These are phyloP conservation scores for Akabosia matsudoensis DNA, from an alignment of 1,140 invertebrate genomes.

Conservation along the genomic window DNA sequence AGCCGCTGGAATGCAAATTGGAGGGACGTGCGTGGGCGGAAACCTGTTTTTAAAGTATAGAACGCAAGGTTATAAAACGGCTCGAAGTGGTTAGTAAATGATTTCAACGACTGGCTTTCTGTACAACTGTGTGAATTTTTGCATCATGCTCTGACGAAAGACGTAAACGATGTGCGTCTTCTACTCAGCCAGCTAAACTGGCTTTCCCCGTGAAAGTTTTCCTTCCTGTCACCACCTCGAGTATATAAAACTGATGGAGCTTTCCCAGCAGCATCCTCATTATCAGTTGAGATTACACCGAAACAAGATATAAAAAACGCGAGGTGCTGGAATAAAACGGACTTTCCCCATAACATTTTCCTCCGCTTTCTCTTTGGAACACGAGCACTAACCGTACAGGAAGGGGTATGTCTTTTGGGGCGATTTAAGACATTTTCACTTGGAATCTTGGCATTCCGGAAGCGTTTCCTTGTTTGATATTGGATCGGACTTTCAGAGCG, in stretches of 20 bases:
- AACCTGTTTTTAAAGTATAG: too few relatives aligned
- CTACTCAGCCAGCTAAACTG: not conserved
- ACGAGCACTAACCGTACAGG: not conserved
- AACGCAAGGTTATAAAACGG: too few relatives aligned
- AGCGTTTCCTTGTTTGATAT: not conserved
- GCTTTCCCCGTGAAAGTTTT: not conserved
- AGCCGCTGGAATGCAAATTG: too few relatives aligned
- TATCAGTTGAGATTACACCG: not conserved
- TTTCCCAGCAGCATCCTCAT: not conserved
- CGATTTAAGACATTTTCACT: not conserved
- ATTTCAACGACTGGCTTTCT: not conserved
- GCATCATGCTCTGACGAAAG: not conserved
- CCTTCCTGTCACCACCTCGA: not conserved
- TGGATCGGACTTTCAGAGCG: not conserved
- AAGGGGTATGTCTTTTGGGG: not conserved
- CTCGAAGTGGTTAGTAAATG: too few relatives aligned
- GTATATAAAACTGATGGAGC: not conserved
- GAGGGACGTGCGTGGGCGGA: too few relatives aligned
- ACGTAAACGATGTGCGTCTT: not conserved
- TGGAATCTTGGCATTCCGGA: not conserved
- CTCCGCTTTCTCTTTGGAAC: not conserved
- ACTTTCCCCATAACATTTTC: not conserved
- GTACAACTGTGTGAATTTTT: not conserved
- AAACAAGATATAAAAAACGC: too few relatives aligned
- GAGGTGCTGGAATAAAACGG: not conserved